Evolutionary conservation across 2,113 vertebrate species (phyloP), one percentile per base, ranked within the genome.

Genomic region (Pteropus alecto): DNA sequence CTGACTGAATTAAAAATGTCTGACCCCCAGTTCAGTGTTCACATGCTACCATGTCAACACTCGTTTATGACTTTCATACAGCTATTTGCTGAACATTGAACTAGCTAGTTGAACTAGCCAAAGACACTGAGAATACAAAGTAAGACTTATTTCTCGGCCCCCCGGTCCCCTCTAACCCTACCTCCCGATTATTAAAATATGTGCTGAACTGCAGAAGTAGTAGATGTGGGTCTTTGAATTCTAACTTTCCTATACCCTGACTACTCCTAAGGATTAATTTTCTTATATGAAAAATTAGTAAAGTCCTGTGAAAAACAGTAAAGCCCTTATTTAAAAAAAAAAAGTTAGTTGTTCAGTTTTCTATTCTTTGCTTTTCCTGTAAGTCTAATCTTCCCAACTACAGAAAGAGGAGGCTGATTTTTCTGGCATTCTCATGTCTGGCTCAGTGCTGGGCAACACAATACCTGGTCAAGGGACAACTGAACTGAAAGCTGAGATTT

Each of bases 221-320:
- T 28, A 78, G 79, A n/a, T 61, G 7, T 60, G 56, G 35, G 35
- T 83, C 41, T 90, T 95, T 85, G 51, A 88, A 87, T 94, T 92
- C 21, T 63, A 92, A 83, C 63, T 87, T 87, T 92, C 63, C 54
- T 78, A 78, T 38, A 77, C 5, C 60, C 28, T 95, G 67, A 56
- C 41, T 89, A 85, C 8, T 88, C 26, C 83, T 78, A 83, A 74
- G 33, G 14, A 93, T 87, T 93, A 61, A 92, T 92, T 90, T 90
- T 94, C 84, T 91, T 67, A 46, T 67, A 56, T 92, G 41, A 96
- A 97, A 95, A 94, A 70, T 83, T 58, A 94, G 18, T 79, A 24
- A 73, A 58, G 41, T 87, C n/a, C 43, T 87, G 71, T 68, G 81
- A 90, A 95, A 93, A 95, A 61, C 26, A 56, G 63, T 61, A 61